phyloP scores from a whole-genome alignment of 2,113 vertebrate species.

The Podocnemis expansa region DNA sequence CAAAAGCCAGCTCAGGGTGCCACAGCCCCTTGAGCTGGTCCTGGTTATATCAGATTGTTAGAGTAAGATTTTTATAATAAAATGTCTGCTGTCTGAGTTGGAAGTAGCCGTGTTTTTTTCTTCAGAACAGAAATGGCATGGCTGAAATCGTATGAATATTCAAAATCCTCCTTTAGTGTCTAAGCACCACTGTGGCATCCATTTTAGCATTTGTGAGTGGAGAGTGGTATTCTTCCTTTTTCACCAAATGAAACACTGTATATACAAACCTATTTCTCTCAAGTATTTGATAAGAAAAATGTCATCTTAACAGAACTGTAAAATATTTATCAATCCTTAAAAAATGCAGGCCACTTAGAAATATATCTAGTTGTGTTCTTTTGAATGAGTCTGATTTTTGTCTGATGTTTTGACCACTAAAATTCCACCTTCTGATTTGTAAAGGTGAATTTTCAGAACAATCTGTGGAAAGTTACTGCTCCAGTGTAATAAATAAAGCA shows the following conservation, averaged over 20 bases:
- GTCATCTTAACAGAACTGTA: background rate
- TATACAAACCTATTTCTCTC: constrained; percentile 50
- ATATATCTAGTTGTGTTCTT: background rate
- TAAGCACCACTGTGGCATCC: background rate
- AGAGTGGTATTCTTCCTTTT: background rate
- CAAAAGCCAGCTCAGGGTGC: too few species aligned
- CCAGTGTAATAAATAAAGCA: constrained; percentile 83
- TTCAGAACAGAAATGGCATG: background rate
- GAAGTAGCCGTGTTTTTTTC: background rate
- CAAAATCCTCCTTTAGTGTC: background rate
- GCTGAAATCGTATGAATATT: constrained; percentile 20
- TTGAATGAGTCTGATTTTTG: constrained; percentile 32
- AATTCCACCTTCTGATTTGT: background rate
- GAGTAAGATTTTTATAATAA: background rate
- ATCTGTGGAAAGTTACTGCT: constrained; percentile 59
- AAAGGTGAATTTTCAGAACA: constrained; percentile 47
- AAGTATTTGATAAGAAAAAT: constrained; percentile 35
- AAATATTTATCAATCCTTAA: constrained; percentile 42
- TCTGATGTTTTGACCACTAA: background rate
- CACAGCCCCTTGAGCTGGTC: too few species aligned
- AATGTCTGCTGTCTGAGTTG: constrained; percentile 26
- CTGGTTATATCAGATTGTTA: constrained; percentile 47
- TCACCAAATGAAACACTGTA: background rate
- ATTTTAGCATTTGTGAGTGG: constrained; percentile 22
- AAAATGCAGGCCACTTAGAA: constrained; percentile 28